Conservation (phyloP, 1,140 invertebrate species). For the Calephelis virginiensis region DNA sequence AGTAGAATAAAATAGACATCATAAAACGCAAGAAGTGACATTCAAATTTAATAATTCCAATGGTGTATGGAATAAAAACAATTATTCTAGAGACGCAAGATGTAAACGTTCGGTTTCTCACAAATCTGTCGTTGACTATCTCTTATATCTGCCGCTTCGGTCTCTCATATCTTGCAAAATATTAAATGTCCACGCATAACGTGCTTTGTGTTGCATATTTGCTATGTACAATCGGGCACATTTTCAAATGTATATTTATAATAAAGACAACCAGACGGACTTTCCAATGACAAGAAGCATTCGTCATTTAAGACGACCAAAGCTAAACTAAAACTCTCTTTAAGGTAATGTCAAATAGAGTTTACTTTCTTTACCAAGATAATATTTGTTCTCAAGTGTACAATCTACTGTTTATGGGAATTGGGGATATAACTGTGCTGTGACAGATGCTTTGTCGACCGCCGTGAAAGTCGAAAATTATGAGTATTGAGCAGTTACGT, state of each 20-base stretch:
- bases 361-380: no score
- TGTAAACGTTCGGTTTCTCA: constrained; percentile 33
- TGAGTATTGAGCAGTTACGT: no score
- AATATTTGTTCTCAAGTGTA: no score
- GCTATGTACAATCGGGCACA: neutral
- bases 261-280: no score
- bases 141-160: constrained; percentile 30
- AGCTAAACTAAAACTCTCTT: no score
- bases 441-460: no score
- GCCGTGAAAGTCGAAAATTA: no score
- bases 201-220: constrained; percentile 29
- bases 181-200: constrained; percentile 33
- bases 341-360: no score
- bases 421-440: no score
- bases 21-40: constrained; percentile 4
- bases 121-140: constrained; percentile 36
- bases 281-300: no score
- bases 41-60: constrained; percentile 15
- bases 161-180: constrained; percentile 33
- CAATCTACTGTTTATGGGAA: no score
- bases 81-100: constrained; percentile 24
- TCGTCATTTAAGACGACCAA: no score
- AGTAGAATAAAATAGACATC: neutral
- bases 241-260: neutral
- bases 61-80: constrained; percentile 20